Evolutionary conservation across 2,888 invertebrate genomes (phyloP).

Genomic region (Rhaphigaster nebulosa): DNA sequence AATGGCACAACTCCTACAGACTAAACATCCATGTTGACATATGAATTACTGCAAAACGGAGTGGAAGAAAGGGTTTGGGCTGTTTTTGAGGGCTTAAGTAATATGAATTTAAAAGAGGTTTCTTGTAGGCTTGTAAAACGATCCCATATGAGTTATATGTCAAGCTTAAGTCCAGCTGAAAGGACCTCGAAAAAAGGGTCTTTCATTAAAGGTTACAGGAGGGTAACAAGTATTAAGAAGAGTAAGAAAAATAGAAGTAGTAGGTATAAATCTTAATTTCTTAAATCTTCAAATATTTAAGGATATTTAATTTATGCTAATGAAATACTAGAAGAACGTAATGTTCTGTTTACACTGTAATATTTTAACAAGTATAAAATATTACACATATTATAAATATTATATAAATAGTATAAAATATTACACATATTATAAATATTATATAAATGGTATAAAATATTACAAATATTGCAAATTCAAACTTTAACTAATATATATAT

Average conservation of each 20-base stretch:
- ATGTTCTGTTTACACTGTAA: too few species aligned
- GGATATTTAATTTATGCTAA: too few species aligned
- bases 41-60: neutral
- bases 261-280: neutral
- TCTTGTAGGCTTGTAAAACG: neutral
- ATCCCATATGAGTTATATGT: neutral
- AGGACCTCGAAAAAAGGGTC: neutral
- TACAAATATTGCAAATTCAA: too few species aligned
- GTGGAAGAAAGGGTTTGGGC: neutral
- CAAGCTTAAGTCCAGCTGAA: neutral
- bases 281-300: neutral
- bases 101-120: neutral
- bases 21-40: neutral
- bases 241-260: neutral
- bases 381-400: too few species aligned
- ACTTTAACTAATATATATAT: too few species aligned
- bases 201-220: neutral
- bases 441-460: too few species aligned
- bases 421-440: too few species aligned
- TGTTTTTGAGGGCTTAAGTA: neutral
- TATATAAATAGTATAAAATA: too few species aligned
- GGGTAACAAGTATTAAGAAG: neutral
- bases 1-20: too few species aligned
- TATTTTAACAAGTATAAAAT: too few species aligned
- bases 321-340: too few species aligned